Conservation (phyloP, 2,113 vertebrate species). For the Vombatus ursinus region DNA sequence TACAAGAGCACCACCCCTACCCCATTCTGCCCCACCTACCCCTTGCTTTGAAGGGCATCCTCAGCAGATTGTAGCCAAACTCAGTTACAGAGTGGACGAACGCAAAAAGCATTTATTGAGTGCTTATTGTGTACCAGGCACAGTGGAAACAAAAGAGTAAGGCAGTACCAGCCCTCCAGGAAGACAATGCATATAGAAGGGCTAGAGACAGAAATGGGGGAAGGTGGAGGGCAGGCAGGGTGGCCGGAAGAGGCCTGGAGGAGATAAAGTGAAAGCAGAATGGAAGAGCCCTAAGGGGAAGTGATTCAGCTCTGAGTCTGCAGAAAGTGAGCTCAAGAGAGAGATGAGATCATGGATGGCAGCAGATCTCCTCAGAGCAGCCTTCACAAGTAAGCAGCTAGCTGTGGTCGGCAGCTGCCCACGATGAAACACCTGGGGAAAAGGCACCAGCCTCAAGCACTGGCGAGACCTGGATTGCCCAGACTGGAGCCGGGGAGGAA, state of each 20-base stretch:
- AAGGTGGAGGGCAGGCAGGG: neutral
- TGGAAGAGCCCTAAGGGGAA: neutral
- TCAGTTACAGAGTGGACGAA: neutral
- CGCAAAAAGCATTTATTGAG: neutral
- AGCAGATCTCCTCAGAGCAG: neutral
- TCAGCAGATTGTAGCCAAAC: neutral
- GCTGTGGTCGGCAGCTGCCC: neutral
- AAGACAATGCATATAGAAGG: neutral
- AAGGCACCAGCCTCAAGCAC: neutral
- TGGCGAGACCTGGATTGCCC: neutral
- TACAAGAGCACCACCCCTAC: neutral
- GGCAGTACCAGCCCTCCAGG: neutral
- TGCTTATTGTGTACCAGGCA: neutral
- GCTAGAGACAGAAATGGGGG: neutral
- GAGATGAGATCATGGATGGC: neutral
- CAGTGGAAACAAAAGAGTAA: neutral
- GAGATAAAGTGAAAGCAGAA: neutral
- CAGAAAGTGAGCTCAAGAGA: neutral
- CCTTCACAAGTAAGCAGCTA: neutral
- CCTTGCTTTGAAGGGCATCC: neutral
- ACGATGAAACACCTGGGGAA: too few species aligned
- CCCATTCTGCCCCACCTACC: neutral
- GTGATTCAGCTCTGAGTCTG: neutral
- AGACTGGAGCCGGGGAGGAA: neutral
- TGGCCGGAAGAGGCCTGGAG: fast-evolving